Base-by-base conservation (phyloP, 2,797 vertebrate genomes). In the Falco cherrug region DNA sequence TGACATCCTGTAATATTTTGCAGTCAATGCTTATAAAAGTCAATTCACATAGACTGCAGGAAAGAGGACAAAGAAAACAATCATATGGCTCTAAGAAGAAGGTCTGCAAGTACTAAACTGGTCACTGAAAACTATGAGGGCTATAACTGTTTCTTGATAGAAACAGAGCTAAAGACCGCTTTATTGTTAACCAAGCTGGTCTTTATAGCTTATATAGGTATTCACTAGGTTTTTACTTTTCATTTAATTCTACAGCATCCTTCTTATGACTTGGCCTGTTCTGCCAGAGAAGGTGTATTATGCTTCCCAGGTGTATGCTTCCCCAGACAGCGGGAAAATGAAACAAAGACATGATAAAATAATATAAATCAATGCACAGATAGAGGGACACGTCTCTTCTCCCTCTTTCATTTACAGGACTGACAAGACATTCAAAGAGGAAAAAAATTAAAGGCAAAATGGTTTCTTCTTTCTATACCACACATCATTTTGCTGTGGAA, bases 1-100 rank as follows among this genome's bases (percentile, higher is more conserved):
- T 91, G 81, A 91, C 51, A 95, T 92, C 90, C 81, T 96, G 51
- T 71, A 90, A 85, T 96, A 84, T 89, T 95, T 56, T 92, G 41
- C 70, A 88, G 70, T 77, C 71, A 87, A 93, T 59, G 21, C 63
- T 95, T 93, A 60, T 80, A 91, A 95, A 95, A 90, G 83, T 92
- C 65, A 79, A 11, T 70, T 82, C 68, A 82, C 6, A 1, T 7
- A 47, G 50, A 45, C 67, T 91, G 61, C 2, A 5, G 93, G 35
- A 71, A 88, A 82, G 57, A 84, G 31, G 73, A 73, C 67, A 82
- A 85, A 81, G 76, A 45, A 65, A 88, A 16, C 22, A 57, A 76
- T 79, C 60, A 17, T 10, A 22, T 15, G 11, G 21, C n/a, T 89
- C n/a, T 41, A 85, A 85, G 78, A 48, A 84, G 48, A 80, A 50